phyloP scores from a whole-genome alignment of 2,888 invertebrate genomes.

The Rhamnusium bicolor region DNA sequence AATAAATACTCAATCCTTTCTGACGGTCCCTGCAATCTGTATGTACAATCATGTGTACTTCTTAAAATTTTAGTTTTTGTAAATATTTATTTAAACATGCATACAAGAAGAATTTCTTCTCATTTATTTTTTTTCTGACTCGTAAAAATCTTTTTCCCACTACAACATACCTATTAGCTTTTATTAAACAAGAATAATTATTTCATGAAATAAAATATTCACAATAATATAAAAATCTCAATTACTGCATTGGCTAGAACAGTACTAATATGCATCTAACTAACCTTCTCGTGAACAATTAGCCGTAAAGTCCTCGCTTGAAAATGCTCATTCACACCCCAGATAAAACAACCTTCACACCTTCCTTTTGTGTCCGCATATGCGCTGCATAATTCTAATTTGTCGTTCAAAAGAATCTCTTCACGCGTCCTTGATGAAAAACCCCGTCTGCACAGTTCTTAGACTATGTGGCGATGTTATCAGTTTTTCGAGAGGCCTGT shows the following conservation, averaged over 20 bases:
- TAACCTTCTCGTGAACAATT: not conserved
- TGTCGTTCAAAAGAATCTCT: conserved; percentile 34
- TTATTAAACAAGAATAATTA: no score
- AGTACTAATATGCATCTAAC: not conserved
- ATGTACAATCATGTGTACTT: no score
- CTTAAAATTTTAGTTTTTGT: no score
- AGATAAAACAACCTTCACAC: conserved; percentile 23
- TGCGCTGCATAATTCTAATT: conserved; percentile 20
- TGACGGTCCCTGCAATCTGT: no score
- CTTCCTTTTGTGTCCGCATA: conserved; percentile 28
- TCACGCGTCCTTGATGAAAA: conserved; percentile 49
- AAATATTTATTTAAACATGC: no score
- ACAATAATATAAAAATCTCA: not conserved
- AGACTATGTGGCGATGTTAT: conserved; percentile 50
- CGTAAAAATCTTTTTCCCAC: no score
- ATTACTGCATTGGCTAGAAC: not conserved
- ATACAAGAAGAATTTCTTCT: no score
- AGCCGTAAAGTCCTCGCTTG: not conserved
- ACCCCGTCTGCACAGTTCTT: conserved; percentile 45
- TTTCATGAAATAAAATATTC: not conserved
- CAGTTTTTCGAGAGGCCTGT: conserved; percentile 49
- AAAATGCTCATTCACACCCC: conserved; percentile 1
- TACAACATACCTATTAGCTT: no score
- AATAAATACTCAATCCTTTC: no score
- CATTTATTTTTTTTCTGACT: no score